These are phyloP conservation scores for Scolopax mira DNA, from an alignment of 2,113 vertebrate species.

Conservation along the genomic window DNA sequence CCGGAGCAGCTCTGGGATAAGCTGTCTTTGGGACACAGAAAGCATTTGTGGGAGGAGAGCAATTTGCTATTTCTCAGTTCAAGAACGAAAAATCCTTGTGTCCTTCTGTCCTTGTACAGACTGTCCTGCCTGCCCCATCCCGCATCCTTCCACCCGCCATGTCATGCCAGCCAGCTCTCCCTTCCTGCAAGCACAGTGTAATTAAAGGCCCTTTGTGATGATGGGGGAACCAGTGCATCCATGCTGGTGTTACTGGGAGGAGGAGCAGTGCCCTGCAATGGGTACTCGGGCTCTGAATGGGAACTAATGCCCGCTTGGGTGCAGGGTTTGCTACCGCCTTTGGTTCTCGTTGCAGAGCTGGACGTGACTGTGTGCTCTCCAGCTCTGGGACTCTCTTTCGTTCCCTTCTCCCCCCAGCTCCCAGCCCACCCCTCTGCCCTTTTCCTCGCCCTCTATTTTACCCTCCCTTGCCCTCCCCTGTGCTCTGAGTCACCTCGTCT, in stretches of 20 bases:
- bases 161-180: not conserved
- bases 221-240: not conserved
- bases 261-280: not conserved
- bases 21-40: not conserved
- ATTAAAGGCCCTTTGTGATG: too few species aligned
- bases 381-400: accelerated
- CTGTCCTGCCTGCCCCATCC: not conserved
- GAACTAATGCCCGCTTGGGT: not conserved
- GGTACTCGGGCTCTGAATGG: accelerated
- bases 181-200: not conserved
- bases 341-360: not conserved
- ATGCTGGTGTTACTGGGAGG: not conserved
- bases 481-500: not conserved
- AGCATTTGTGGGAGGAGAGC: not conserved
- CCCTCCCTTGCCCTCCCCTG: not conserved
- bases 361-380: accelerated
- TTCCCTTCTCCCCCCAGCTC: not conserved
- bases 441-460: not conserved
- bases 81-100: not conserved
- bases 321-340: not conserved
- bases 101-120: not conserved
- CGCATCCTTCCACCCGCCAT: accelerated
- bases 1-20: not conserved
- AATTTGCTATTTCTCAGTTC: not conserved
- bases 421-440: not conserved